These are phyloP conservation scores for Mus spicilegus DNA, from an alignment of 2,113 vertebrate species.

Conservation along the genomic window DNA sequence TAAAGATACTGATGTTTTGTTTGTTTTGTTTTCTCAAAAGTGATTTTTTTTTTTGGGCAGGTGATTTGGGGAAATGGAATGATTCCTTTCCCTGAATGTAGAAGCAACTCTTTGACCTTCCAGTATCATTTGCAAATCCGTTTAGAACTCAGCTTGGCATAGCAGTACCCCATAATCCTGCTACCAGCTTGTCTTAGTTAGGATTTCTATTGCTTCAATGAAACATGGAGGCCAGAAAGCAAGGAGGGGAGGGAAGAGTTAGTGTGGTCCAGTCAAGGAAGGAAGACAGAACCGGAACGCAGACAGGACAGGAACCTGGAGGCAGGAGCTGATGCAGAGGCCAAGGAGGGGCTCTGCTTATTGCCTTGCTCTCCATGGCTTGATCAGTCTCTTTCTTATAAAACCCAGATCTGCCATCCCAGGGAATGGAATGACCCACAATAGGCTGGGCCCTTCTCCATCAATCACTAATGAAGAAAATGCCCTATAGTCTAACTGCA, in stretches of 20 bases:
- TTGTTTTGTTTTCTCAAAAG: too few relatives aligned
- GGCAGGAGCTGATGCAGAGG: not conserved
- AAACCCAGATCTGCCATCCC: not conserved
- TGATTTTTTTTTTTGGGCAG: not conserved
- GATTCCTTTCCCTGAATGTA: not conserved
- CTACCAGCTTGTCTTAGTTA: not conserved
- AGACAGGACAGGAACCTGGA: not conserved
- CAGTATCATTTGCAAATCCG: not conserved
- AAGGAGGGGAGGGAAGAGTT: not conserved
- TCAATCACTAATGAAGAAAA: not conserved
- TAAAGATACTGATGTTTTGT: not conserved
- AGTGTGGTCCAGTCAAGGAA: not conserved
- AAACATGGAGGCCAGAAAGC: not conserved
- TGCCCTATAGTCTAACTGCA: not conserved
- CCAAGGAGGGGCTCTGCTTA: not conserved
- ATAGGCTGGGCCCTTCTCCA: not conserved
- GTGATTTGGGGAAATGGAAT: not conserved
- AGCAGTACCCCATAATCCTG: not conserved
- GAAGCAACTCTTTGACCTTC: not conserved
- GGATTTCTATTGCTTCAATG: not conserved
- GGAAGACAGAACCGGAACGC: not conserved
- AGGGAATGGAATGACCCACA: not conserved
- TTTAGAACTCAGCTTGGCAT: not conserved
- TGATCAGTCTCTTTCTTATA: not conserved
- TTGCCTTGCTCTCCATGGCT: not conserved